A percentile compares a stretch with the other conserved stretches of the same genome.
These are phyloP conservation scores for Mionectes macconnelli DNA, from an alignment of 2,113 vertebrate species.

Conservation along the genomic window DNA sequence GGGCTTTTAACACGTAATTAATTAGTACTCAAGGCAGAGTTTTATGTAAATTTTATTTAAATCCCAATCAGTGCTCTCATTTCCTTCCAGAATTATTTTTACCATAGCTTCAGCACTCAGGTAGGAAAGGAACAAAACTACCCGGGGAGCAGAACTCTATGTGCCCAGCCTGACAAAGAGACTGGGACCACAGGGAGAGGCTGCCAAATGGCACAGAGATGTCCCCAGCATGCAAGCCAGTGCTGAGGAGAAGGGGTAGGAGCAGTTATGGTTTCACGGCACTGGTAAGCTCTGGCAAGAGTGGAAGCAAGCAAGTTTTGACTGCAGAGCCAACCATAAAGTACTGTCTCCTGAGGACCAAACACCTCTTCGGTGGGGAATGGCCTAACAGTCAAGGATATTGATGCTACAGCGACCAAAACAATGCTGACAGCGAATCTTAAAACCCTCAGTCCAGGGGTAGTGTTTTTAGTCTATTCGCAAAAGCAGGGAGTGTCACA, in stretches of 20 bases:
- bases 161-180: slow-evolving; percentile 53
- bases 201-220: neutral
- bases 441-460: neutral
- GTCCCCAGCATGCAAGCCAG: neutral
- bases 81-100: slow-evolving; percentile 73
- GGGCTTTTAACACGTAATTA: slow-evolving; percentile 60
- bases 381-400: neutral
- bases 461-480: neutral
- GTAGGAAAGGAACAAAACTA: slow-evolving; percentile 49
- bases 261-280: neutral
- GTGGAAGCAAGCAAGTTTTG: neutral
- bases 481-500: neutral
- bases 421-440: neutral
- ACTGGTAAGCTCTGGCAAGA: neutral
- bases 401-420: neutral
- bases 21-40: slow-evolving; percentile 66
- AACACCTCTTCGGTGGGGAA: neutral
- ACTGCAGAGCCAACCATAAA: neutral
- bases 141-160: slow-evolving; percentile 8
- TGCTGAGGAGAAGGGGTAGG: neutral
- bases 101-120: slow-evolving; percentile 39
- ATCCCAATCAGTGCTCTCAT: slow-evolving; percentile 69
- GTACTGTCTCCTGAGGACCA: neutral
- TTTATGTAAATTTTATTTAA: slow-evolving; percentile 78
- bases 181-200: neutral